These are phyloP conservation scores for Cryptotermes secundus DNA, from an alignment of 1,140 invertebrate genomes.

Conservation along the genomic window DNA sequence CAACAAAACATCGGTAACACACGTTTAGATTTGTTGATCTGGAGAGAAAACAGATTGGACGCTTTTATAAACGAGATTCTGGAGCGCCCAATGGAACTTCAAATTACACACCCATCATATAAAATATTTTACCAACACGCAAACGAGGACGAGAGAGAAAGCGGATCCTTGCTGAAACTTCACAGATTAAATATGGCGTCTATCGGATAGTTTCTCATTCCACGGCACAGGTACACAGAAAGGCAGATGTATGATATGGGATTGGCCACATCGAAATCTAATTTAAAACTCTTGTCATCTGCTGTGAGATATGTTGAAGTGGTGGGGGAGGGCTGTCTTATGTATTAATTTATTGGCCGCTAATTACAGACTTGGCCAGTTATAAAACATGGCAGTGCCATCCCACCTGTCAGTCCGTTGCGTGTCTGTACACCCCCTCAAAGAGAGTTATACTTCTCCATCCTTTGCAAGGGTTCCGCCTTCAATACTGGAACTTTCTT, in stretches of 20 bases:
- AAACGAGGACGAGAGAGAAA: neutral
- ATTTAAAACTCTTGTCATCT: constrained; percentile 25
- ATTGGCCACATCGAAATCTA: constrained; percentile 23
- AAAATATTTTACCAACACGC: neutral
- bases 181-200: neutral
- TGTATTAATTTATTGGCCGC: constrained; percentile 24
- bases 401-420: constrained; percentile 22
- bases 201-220: neutral
- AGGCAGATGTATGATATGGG: neutral
- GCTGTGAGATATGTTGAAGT: constrained; percentile 20
- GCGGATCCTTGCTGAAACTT: neutral
- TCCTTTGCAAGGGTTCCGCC: neutral
- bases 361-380: constrained; percentile 23
- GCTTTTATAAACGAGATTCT: neutral
- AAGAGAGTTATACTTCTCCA: neutral
- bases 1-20: neutral
- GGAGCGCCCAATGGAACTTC: neutral
- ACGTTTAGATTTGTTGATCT: neutral
- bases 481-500: neutral
- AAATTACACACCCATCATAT: constrained; percentile 13
- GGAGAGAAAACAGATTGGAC: neutral
- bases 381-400: constrained; percentile 27
- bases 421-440: constrained; percentile 17
- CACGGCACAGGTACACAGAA: neutral
- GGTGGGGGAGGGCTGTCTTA: constrained; percentile 7